Base-by-base conservation (phyloP, 2,888 invertebrate genomes). In the Platycheirus albimanus region DNA sequence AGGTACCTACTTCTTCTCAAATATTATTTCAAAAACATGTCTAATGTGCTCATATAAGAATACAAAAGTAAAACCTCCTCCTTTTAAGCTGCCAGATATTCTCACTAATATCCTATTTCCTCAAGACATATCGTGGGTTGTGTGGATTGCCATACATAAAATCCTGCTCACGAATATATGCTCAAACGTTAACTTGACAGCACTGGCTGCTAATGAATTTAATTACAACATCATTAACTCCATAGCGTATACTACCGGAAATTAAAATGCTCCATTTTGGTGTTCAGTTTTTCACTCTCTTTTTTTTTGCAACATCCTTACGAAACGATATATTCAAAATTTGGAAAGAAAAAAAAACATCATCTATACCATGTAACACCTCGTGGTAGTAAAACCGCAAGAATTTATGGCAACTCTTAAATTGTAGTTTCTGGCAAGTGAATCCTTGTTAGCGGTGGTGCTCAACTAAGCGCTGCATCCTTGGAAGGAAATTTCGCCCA, bases 221-320 rank as follows among this genome's bases (percentile, higher is more conserved):
- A 81, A 81, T 81, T 81, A 81, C 81, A 81, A 76, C 81, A 81
- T 81, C 81, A 81, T 81, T 81, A 81, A 81, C 81, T 81, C 71
- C 81, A 72, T 71, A 52, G 45, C 47, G 30, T 71, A n/a, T n/a
- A 36, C 74, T 70, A 67, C 77, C 76, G 81, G 81, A 81, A 81
- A 81, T 81, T 81, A 77, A 81, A 81, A 71, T 71, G 49, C 52
- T 66, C 51, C 45, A 45, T 45, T 45, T 43, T 30, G 45, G 41
- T 24, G 15, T 38, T 13, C 36, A 36, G 7, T 47, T n/a, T n/a
- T n/a, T n/a, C n/a, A n/a, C n/a, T n/a, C n/a, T n/a, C n/a, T n/a
- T 49, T 8, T 33, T 51, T 51, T 41, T 11, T 43, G 66, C 45
- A 61, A 24, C 61, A 61, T 67, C 52, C 74, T 58, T 61, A 17